Evolutionary conservation across 2,113 vertebrate genomes (phyloP).

Genomic region (Gobius niger): DNA sequence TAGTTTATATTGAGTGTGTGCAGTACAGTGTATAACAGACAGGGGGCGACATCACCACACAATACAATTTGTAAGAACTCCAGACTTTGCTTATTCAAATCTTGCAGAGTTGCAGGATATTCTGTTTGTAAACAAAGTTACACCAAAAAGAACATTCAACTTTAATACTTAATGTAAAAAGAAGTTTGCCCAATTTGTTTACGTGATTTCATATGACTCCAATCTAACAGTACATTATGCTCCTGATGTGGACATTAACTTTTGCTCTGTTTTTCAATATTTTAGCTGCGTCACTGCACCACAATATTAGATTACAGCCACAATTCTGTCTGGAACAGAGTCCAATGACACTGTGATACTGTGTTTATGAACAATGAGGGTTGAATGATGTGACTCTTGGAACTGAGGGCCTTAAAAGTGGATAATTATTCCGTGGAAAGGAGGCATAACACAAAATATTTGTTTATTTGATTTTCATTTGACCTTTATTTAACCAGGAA

Average conservation of each 20-base stretch:
- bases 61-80: not conserved
- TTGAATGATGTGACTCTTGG: not conserved
- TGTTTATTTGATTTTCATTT: too few species aligned
- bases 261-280: not conserved
- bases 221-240: not conserved
- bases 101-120: too few species aligned
- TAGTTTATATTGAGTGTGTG: not conserved
- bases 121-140: too few species aligned
- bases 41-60: slow-evolving; percentile 22
- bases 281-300: not conserved
- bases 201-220: not conserved
- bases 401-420: too few species aligned
- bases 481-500: too few species aligned
- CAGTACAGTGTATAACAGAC: not conserved
- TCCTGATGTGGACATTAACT: too few species aligned
- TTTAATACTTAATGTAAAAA: too few species aligned
- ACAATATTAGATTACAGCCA: slow-evolving; percentile 32
- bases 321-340: slow-evolving; percentile 13
- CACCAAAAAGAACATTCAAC: too few species aligned
- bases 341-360: slow-evolving; percentile 2
- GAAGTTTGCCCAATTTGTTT: not conserved
- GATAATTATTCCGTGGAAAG: too few species aligned
- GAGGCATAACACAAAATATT: too few species aligned
- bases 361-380: not conserved
- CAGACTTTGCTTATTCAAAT: not conserved